Percentiles rank a stretch among this genome's conserved stretches.
These are phyloP conservation scores for Diadegma fenestrale DNA, from an alignment of 2,888 invertebrate species.

Conservation along the genomic window DNA sequence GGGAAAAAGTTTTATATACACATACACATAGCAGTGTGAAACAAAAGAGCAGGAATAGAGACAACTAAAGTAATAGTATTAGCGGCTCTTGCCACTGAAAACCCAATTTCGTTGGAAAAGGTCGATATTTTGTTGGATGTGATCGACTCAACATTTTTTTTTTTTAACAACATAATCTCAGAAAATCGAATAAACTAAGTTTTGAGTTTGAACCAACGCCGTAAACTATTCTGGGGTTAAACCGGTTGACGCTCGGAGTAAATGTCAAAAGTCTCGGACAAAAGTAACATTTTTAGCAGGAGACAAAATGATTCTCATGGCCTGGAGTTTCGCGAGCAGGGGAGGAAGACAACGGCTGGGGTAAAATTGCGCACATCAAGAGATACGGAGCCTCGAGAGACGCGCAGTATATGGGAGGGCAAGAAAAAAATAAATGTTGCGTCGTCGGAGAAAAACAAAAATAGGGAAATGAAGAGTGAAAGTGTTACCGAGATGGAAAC, in stretches of 20 bases:
- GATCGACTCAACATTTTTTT: too few relatives aligned
- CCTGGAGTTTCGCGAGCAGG: background rate
- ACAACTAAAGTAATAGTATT: conserved; percentile 55
- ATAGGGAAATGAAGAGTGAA: conserved; percentile 54
- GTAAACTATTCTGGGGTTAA: background rate
- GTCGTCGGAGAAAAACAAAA: conserved; percentile 39
- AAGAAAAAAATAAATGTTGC: conserved; percentile 18
- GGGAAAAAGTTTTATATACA: conserved; percentile 45
- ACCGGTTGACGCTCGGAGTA: background rate
- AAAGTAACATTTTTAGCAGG: background rate
- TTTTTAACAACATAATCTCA: too few relatives aligned
- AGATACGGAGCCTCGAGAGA: conserved; percentile 16
- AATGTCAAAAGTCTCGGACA: background rate
- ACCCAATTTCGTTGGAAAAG: too few relatives aligned
- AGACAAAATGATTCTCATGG: background rate
- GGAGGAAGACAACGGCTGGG: background rate
- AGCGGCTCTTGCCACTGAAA: conserved; percentile 56
- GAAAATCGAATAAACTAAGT: too few relatives aligned
- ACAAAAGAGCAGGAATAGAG: conserved; percentile 49
- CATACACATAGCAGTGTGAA: background rate
- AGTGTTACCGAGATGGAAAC: conserved; percentile 49
- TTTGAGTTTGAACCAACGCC: background rate
- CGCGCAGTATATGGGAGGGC: conserved; percentile 23
- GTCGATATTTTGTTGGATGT: too few relatives aligned
- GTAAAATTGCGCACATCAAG: conserved; percentile 17